A percentile compares a stretch with the other conserved stretches of the same genome.
Evolutionary conservation across 2,797 vertebrate species (phyloP).

Genomic region (Oophaga sylvatica): DNA sequence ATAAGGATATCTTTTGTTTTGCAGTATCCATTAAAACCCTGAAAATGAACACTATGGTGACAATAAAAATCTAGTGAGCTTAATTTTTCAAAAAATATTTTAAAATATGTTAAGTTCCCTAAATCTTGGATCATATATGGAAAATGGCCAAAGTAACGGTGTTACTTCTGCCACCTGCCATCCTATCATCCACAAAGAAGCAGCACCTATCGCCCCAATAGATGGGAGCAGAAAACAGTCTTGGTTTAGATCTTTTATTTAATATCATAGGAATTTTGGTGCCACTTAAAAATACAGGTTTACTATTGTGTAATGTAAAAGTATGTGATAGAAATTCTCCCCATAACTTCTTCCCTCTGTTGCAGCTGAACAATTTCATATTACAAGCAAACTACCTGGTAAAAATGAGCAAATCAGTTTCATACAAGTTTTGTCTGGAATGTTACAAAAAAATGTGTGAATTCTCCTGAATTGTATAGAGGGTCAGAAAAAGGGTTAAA

Average conservation of each 20-base stretch:
- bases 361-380: no score
- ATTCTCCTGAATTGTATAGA: no score
- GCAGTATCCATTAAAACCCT: constrained; percentile 2
- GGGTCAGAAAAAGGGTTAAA: no score
- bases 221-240: no score
- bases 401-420: no score
- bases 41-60: constrained; percentile 8
- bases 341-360: no score
- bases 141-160: background rate
- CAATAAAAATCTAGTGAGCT: background rate
- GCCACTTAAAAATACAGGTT: background rate
- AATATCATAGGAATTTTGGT: background rate
- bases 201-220: background rate
- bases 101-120: background rate
- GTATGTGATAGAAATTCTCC: no score
- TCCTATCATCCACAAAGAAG: background rate
- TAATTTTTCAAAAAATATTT: background rate
- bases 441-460: no score
- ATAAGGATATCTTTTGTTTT: constrained; percentile 45
- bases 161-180: background rate
- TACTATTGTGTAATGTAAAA: no score
- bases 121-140: background rate
- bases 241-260: background rate
- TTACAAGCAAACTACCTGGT: no score
- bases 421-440: no score